phyloP scores from a whole-genome alignment of 1,140 invertebrate species.

The Prorops nasuta region DNA sequence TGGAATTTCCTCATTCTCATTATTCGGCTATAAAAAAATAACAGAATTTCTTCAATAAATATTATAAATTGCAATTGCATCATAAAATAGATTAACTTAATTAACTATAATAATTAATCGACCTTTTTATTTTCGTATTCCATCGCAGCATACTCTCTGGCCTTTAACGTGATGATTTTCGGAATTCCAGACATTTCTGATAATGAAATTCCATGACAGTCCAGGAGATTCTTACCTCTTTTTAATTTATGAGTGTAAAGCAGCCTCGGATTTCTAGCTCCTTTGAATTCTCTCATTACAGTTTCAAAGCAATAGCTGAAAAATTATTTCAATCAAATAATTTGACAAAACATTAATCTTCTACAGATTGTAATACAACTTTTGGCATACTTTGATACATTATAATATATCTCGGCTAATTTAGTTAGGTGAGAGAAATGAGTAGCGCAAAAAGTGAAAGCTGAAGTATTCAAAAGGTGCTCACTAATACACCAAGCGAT shows the following conservation, averaged over 20 bases:
- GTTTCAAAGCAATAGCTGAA: conserved; percentile 52
- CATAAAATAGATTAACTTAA: no score
- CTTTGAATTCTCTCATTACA: conserved; percentile 15
- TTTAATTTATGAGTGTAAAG: conserved; percentile 53
- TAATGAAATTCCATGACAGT: conserved; percentile 56
- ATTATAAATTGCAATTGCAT: no score
- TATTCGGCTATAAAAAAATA: no score
- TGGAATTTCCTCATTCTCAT: no score
- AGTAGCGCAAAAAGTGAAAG: conserved; percentile 80
- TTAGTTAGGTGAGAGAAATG: conserved; percentile 77
- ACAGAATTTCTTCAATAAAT: no score
- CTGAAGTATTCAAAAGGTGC: conserved; percentile 65
- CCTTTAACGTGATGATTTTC: conserved; percentile 12
- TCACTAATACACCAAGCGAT: conserved; percentile 83
- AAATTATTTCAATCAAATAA: conserved; percentile 4
- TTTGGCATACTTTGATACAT: conserved; percentile 73
- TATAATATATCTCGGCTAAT: conserved; percentile 71
- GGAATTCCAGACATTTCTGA: conserved; percentile 43
- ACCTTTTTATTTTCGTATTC: background rate
- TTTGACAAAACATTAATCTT: background rate
- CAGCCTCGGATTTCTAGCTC: conserved; percentile 25
- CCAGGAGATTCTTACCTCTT: conserved; percentile 39
- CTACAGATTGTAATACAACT: background rate
- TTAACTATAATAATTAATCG: no score
- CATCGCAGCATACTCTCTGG: conserved; percentile 13